Conservation (phyloP, 2,113 vertebrate species). For the Nothobranchius kuhntae region DNA sequence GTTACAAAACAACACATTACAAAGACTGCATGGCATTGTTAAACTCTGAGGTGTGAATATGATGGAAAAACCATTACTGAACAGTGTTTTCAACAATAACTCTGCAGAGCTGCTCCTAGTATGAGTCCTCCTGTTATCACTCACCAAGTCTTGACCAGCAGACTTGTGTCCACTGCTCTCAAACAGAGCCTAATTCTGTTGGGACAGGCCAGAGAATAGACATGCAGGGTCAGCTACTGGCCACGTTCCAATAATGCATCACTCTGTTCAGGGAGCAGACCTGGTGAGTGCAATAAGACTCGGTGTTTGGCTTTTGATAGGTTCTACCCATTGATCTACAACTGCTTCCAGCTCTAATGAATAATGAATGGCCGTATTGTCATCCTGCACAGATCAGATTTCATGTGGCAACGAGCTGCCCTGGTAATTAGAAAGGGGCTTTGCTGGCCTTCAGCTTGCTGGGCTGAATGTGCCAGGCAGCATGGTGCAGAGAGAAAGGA, state of each 20-base stretch:
- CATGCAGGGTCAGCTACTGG: conserved; percentile 7
- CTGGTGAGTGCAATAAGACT: conserved; percentile 29
- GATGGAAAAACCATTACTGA: neutral
- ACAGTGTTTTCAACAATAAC: neutral
- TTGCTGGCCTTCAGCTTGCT: conserved; percentile 37
- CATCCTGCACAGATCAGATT: conserved; percentile 74
- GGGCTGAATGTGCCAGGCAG: conserved; percentile 35
- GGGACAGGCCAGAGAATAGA: conserved; percentile 2
- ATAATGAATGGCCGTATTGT: conserved; percentile 82
- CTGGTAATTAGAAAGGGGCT: conserved; percentile 68
- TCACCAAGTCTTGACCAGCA: conserved; percentile 26
- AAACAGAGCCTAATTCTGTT: conserved; percentile 1
- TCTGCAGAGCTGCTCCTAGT: neutral
- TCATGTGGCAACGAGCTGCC: conserved; percentile 66
- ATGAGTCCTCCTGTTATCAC: neutral
- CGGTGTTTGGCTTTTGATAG: conserved; percentile 69
- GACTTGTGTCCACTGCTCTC: neutral
- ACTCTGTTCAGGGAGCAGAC: conserved; percentile 39
- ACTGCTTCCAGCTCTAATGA: conserved; percentile 67
- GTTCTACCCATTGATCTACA: conserved; percentile 68
- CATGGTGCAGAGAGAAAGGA: conserved; percentile 19
- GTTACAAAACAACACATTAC: conserved; percentile 18
- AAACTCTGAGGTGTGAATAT: neutral
- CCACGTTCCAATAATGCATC: conserved; percentile 34
- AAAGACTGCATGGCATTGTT: neutral